Base-by-base conservation (phyloP, 1,140 invertebrate genomes). In the Metopolophium dirhodum region DNA sequence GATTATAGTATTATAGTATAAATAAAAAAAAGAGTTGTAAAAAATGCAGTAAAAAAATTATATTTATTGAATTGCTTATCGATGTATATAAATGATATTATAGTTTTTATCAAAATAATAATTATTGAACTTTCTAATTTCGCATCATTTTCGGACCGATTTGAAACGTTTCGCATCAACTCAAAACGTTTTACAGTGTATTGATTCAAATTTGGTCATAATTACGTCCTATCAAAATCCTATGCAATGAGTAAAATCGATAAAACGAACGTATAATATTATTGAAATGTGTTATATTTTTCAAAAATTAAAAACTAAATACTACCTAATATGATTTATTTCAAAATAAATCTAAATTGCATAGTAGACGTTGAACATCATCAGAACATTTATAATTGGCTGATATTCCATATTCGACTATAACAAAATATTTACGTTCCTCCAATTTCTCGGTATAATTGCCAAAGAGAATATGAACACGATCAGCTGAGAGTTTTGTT, bases 121-220 rank as follows among this genome's bases (percentile, higher is more conserved):
- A 90, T 90, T 45, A 90, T 90, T 68, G 57, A 68, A 68, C 89
- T 90, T 90, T 90, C 88, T 61, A 90, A 90, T 45, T 68, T 45
- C 11, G 20, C 26, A 41, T 7, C 20, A 45, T 68, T 45, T 90
- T 90, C 57, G 54, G 54, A n/a, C 7, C 14, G 23, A 61, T 9
- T 41, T 14, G 23, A 37, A 89, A 89, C 88, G 88, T 89, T 89
- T 8, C 7, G 23, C 7, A 37, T 37, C 88, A 37, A 11, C n/a
- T 1, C 11, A 45, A 45, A 90, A 45, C 54, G 57, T 68, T 68
- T 68, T 23, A 57, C 26, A 30, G 37, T 41, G 47, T 87, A 87
- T 87, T 49, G 86, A 87, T 87, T 87, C 47, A 85, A 85, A 26
- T 45, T 30, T 85, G 86, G 14, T 49, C 1, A 87, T 87, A 49